A percentile compares a stretch with the other conserved stretches of the same genome.
These are phyloP conservation scores for Allygus modestus DNA, from an alignment of 2,888 invertebrate genomes.

Conservation along the genomic window DNA sequence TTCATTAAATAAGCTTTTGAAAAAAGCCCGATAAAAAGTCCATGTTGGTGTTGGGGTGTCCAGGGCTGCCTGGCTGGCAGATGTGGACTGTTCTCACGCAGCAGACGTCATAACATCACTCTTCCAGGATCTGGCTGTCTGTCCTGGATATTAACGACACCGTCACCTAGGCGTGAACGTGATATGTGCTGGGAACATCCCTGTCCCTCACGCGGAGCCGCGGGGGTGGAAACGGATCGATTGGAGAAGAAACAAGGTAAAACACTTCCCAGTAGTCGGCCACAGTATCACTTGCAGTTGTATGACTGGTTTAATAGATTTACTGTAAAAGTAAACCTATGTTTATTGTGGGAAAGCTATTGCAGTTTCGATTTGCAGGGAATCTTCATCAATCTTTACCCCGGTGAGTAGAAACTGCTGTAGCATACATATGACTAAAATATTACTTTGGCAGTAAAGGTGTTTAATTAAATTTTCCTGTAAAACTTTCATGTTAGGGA, in stretches of 20 bases:
- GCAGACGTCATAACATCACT: slow-evolving; percentile 53
- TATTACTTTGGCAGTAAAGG: no score
- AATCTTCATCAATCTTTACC: no score
- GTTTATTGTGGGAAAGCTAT: no score
- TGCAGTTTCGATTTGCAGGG: no score
- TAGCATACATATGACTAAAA: no score
- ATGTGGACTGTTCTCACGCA: slow-evolving; percentile 32
- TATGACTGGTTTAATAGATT: no score
- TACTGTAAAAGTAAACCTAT: no score
- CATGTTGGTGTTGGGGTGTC: slow-evolving; percentile 25
- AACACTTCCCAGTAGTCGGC: no score
- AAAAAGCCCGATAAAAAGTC: slow-evolving; percentile 9
- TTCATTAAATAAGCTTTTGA: slow-evolving; percentile 45
- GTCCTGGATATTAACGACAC: slow-evolving; percentile 54
- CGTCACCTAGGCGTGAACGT: slow-evolving; percentile 58
- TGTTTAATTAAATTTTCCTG: no score
- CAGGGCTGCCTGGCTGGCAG: slow-evolving; percentile 21
- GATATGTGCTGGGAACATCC: slow-evolving; percentile 45
- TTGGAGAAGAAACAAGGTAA: not conserved
- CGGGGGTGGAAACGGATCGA: not conserved
- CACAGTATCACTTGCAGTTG: no score
- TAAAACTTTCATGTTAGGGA: no score
- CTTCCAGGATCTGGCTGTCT: slow-evolving; percentile 59
- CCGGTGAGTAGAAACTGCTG: no score
- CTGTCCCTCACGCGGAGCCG: not conserved